Evolutionary conservation across 1,140 invertebrate species (phyloP), one percentile per base, ranked within the genome.

Genomic region (Myzus persicae): DNA sequence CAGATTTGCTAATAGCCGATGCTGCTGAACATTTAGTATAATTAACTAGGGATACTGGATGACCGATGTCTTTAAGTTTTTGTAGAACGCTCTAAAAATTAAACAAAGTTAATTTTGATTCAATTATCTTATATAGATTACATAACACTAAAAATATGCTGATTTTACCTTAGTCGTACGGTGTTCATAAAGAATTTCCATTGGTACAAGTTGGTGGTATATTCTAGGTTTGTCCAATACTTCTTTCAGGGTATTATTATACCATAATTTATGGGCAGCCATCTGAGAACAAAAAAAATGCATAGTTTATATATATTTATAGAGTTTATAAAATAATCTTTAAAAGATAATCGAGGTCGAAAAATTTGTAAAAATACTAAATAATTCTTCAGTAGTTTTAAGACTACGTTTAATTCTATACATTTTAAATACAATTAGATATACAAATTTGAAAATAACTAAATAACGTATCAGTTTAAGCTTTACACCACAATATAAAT

Each of bases 121-220:
- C 0, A n/a, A 54, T 54, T 36, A 51, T 89, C 7, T 31, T 51
- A 11, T 3, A 31, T n/a, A 22, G n/a, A 14, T 46, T 14, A 18
- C 46, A 11, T 18, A 76, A 67, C n/a, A 67, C 24, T 48, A n/a
- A 36, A 1, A 54, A 24, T 14, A 76, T 76, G 7, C 20, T 11
- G 59, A 67, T 93, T 93, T 92, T 95, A 97, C 97, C 95, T 96
- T 94, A 89, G 96, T 96, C 94, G 98, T 96, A 51, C 97, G 97
- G 94, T 96, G 96, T 95, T 99, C 99, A 95, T 98, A 98, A 87
- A 96, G 94, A 0, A 98, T 94, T 48, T 96, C 94, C 96, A 99
- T 98, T 0, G 99, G 99, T 94, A 97, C 96, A 6, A 99, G 95
- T 95, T 99, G 99, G 95, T 99, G 98, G 95, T 99, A 99, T 92